Conservation (phyloP, 2,113 vertebrate genomes). For the Peucedramus taeniatus region DNA sequence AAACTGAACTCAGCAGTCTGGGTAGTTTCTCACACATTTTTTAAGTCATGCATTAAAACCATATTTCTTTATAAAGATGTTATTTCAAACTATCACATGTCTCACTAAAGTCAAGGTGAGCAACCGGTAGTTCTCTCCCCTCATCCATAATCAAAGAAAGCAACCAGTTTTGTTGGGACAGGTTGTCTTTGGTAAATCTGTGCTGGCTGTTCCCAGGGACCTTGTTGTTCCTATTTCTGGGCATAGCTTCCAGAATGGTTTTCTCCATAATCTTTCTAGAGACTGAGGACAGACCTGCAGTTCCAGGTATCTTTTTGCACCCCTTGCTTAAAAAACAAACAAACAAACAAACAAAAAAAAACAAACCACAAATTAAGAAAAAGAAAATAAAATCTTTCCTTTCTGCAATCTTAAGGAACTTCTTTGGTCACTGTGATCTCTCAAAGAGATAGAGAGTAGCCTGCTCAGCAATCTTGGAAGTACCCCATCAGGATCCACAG, state of each 20-base stretch:
- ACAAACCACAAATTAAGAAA: too few species aligned
- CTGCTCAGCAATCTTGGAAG: background rate
- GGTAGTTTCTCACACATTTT: background rate
- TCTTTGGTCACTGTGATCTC: background rate
- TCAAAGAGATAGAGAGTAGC: background rate
- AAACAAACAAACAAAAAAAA: too few species aligned
- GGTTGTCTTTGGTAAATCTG: background rate
- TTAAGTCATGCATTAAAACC: background rate
- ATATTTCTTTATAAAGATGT: background rate
- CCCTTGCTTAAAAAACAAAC: background rate
- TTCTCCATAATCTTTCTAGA: background rate
- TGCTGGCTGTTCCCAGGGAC: background rate
- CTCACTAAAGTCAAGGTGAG: background rate
- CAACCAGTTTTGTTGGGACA: background rate
- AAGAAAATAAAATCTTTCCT: background rate
- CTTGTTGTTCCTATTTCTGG: background rate
- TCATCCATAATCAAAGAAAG: background rate
- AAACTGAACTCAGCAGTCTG: background rate
- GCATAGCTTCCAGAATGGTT: background rate
- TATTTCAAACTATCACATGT: background rate
- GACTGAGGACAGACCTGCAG: background rate
- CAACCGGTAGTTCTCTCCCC: background rate
- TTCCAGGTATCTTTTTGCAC: background rate
- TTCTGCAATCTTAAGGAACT: background rate
- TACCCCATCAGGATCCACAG: background rate